Evolutionary conservation across 2,113 vertebrate species (phyloP).

Genomic region (Engraulis encrasicolus): DNA sequence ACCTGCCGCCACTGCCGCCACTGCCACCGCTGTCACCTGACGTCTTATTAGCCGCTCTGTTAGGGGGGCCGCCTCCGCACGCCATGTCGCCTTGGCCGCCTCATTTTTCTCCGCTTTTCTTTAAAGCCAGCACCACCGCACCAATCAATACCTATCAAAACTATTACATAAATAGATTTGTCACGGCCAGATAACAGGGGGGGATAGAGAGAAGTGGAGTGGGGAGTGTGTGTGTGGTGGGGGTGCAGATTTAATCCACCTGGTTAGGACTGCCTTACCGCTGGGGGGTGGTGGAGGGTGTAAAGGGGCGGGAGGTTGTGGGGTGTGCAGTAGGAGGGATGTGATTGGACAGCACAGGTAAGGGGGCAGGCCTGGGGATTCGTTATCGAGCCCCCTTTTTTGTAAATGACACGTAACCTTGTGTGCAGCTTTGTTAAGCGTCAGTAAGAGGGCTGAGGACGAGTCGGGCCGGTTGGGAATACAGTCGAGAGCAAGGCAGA

Average conservation of each 20-base stretch:
- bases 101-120: conserved; percentile 72
- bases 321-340: conserved; percentile 50
- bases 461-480: neutral
- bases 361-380: conserved; percentile 61
- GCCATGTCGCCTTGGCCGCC: conserved; percentile 72
- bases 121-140: conserved; percentile 65
- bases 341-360: conserved; percentile 65
- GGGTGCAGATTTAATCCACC: conserved; percentile 67
- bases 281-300: neutral
- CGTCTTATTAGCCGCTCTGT: conserved; percentile 55
- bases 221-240: too few species aligned
- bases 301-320: too few species aligned
- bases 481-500: neutral
- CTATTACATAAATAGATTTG: conserved; percentile 77
- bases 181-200: conserved; percentile 65
- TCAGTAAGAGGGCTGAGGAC: conserved; percentile 2
- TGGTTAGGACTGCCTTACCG: conserved; percentile 59
- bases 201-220: too few species aligned
- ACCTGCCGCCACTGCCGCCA: neutral
- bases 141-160: conserved; percentile 78
- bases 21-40: conserved; percentile 44
- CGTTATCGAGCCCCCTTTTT: conserved; percentile 63
- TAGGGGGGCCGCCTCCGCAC: conserved; percentile 38
- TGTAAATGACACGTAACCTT: conserved; percentile 66
- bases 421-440: conserved; percentile 56